A percentile compares a stretch with the other conserved stretches of the same genome.
Evolutionary conservation across 2,888 invertebrate species (phyloP).

Genomic region (Chrysotoxum bicinctum): DNA sequence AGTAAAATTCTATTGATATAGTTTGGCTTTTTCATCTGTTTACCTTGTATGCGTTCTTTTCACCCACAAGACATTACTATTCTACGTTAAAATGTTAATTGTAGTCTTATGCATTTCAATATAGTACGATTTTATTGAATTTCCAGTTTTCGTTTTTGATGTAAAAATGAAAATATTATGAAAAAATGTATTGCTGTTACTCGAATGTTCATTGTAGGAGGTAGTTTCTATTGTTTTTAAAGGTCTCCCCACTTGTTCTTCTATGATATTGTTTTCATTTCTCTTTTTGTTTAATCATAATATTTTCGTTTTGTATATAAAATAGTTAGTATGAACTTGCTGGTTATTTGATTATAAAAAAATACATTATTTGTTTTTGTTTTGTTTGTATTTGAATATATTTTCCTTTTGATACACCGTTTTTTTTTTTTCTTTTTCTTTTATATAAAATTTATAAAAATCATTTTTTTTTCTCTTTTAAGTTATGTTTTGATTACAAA

Average conservation of each 20-base stretch:
- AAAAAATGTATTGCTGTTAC: neutral
- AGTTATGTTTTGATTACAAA: slow-evolving; percentile 44
- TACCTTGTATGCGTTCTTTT: neutral
- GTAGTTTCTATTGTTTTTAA: neutral
- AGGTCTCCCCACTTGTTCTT: slow-evolving; percentile 13
- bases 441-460: slow-evolving; percentile 30
- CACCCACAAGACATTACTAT: neutral
- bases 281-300: slow-evolving; percentile 19
- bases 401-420: slow-evolving; percentile 10
- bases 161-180: neutral
- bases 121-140: slow-evolving; percentile 3
- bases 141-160: slow-evolving; percentile 9
- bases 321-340: slow-evolving; percentile 56
- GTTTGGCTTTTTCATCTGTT: slow-evolving; percentile 47
- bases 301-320: slow-evolving; percentile 50
- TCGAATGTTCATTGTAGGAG: slow-evolving; percentile 16
- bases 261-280: slow-evolving; percentile 17
- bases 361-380: slow-evolving; percentile 44
- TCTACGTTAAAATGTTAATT: slow-evolving; percentile 4
- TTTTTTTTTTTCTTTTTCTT: neutral
- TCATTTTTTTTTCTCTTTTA: slow-evolving; percentile 26
- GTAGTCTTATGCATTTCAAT: neutral
- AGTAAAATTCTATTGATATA: slow-evolving; percentile 38
- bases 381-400: slow-evolving; percentile 3
- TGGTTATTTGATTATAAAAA: slow-evolving; percentile 60